A percentile compares a stretch with the other conserved stretches of the same genome.
Conservation (phyloP, 2,888 invertebrate genomes). For the Drosophila vallismaia region DNA sequence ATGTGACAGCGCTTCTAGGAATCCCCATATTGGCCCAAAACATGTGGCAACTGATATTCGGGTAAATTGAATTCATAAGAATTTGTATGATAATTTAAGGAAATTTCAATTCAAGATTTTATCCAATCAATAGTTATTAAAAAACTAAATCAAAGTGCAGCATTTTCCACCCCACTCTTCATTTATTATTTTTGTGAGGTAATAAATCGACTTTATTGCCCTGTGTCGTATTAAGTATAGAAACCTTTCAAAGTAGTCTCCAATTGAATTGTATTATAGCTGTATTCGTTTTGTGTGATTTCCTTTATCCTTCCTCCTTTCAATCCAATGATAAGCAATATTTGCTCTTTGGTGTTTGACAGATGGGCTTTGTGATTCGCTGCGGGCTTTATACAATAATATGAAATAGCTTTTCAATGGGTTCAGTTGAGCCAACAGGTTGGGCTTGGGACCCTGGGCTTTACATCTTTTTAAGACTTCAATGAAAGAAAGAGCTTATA, state of each 20-base stretch:
- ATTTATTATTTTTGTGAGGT: neutral
- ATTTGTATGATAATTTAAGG: neutral
- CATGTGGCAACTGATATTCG: neutral
- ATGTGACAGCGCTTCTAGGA: constrained; percentile 14
- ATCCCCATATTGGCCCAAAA: neutral
- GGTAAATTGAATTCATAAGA: neutral
- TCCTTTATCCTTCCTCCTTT: neutral
- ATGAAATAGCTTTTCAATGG: constrained; percentile 10
- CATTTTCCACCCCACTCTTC: neutral
- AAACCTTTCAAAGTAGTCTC: constrained; percentile 35
- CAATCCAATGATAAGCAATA: constrained; percentile 17
- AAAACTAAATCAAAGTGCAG: neutral
- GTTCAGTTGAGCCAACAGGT: constrained; percentile 15
- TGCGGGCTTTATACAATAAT: constrained; percentile 17
- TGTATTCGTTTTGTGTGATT: constrained; percentile 14
- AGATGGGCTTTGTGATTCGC: constrained; percentile 21
- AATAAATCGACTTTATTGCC: constrained; percentile 31
- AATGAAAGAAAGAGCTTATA: neutral
- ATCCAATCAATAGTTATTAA: neutral
- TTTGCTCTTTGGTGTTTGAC: constrained; percentile 12
- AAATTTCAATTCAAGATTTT: neutral
- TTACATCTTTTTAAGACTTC: neutral
- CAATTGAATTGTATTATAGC: constrained; percentile 27
- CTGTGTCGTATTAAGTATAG: constrained; percentile 19
- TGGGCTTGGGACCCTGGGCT: neutral